These are phyloP conservation scores for Cryptoleucopteryx plumbea DNA, from an alignment of 2,113 vertebrate genomes.

Conservation along the genomic window DNA sequence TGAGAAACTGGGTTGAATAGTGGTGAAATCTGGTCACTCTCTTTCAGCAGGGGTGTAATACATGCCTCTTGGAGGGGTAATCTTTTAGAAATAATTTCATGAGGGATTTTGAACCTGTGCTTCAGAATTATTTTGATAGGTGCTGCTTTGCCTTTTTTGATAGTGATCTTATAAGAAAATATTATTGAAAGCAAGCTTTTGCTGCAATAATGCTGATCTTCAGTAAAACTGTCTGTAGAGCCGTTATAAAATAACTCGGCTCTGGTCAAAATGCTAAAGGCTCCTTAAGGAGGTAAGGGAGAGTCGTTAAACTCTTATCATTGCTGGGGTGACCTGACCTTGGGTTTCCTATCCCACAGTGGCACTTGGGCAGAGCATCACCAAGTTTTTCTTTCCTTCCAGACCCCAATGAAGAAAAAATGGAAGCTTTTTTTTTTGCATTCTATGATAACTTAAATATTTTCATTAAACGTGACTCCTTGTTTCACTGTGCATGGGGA, in stretches of 20 bases:
- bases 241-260: rapidly evolving
- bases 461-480: neutral
- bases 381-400: neutral
- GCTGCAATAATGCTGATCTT: neutral
- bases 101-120: neutral
- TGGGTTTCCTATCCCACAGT: neutral
- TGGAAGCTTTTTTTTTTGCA: neutral
- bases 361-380: neutral
- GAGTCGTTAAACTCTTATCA: neutral
- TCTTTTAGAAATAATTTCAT: neutral
- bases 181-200: neutral
- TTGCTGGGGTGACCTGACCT: neutral
- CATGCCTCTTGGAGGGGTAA: rapidly evolving
- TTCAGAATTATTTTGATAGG: neutral
- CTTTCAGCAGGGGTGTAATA: neutral
- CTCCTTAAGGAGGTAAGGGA: no score
- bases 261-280: neutral
- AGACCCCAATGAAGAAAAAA: neutral
- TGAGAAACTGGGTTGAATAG: neutral
- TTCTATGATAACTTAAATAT: neutral
- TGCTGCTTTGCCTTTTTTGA: neutral
- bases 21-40: neutral
- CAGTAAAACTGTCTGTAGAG: neutral
- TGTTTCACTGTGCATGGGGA: neutral
- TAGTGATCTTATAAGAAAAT: neutral